Base-by-base conservation (phyloP, 2,797 vertebrate species). In the Microctenopoma lineatum region DNA sequence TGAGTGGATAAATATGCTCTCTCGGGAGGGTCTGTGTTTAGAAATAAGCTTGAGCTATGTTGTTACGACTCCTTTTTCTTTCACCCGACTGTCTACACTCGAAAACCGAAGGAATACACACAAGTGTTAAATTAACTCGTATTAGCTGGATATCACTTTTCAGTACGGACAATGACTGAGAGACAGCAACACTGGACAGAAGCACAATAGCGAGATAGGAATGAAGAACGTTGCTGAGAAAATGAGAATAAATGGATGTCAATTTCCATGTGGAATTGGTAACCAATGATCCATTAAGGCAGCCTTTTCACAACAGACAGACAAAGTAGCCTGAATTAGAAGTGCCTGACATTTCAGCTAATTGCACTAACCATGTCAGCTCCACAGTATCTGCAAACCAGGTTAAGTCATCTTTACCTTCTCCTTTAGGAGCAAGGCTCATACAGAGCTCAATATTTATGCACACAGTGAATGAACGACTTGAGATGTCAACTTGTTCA, bases 271-370 rank as follows among this genome's bases (percentile, higher is more conserved):
- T 92, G 89, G 91, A 92, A 92, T 93, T 92, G 91, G 88, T 90
- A 92, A 85, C 87, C 92, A 93, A 92, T 93, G 93, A 94, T 92
- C 93, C 93, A 91, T 93, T 91, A 89, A 93, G 81, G 75, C 88
- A 85, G 89, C 80, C 89, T 90, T 87, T 92, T 87, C 90, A 92
- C 86, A 85, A 91, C 87, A 93, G 86, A 93, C 87, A 87, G 87
- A 92, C 84, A 89, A 87, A 92, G 92, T 84, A 90, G 89, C 84
- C 87, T 74, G 89, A 93, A 92, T 93, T 93, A 92, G 91, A 92
- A 91, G 87, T 78, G 91, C 67, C 90, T 94, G 92, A 94, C 91
- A 94, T 95, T 94, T 94, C 87, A 91, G 90, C 92, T 93, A 93
- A 95, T 92, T 92, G 91, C 89, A 80, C 83, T 81, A 85, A 91